These are phyloP conservation scores for Schrankia costaestrigalis DNA, from an alignment of 2,888 invertebrate species.

Conservation along the genomic window DNA sequence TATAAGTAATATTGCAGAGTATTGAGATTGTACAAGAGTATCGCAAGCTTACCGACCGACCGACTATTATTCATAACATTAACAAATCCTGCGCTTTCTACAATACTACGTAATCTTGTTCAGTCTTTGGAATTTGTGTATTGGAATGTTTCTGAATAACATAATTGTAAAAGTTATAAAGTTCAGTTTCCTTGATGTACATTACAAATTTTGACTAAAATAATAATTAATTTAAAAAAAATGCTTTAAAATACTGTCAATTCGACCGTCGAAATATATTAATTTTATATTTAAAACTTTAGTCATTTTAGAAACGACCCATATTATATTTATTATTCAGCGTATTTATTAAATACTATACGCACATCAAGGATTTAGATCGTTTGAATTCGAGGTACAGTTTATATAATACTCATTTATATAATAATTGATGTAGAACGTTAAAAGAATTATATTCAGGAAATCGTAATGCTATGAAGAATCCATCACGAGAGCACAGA, in stretches of 20 bases:
- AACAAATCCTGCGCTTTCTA: slow-evolving; percentile 30
- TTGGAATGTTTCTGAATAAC: slow-evolving; percentile 33
- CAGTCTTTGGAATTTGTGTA: slow-evolving; percentile 52
- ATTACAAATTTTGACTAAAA: slow-evolving; percentile 1
- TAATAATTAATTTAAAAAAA: slow-evolving; percentile 6
- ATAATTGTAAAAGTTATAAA: slow-evolving; percentile 10
- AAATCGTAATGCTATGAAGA: slow-evolving; percentile 18
- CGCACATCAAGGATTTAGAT: slow-evolving; percentile 18
- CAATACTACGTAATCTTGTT: slow-evolving; percentile 31
- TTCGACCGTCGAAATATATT: slow-evolving; percentile 6
- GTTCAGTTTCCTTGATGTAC: slow-evolving; percentile 8
- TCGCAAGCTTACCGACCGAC: slow-evolving; percentile 7
- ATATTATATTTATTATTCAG: neutral
- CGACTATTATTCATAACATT: neutral
- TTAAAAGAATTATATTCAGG: too few relatives aligned
- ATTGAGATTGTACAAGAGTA: slow-evolving; percentile 9
- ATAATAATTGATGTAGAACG: too few relatives aligned
- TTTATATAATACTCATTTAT: slow-evolving; percentile 26
- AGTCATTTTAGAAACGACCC: neutral
- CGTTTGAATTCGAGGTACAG: slow-evolving; percentile 16
- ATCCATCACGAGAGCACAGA: slow-evolving; percentile 23
- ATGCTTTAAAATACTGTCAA: slow-evolving; percentile 11
- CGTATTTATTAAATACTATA: neutral
- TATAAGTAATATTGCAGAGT: slow-evolving; percentile 22
- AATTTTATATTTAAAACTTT: neutral